Conservation (phyloP, 2,797 vertebrate genomes). For the Ambastaia sidthimunki region DNA sequence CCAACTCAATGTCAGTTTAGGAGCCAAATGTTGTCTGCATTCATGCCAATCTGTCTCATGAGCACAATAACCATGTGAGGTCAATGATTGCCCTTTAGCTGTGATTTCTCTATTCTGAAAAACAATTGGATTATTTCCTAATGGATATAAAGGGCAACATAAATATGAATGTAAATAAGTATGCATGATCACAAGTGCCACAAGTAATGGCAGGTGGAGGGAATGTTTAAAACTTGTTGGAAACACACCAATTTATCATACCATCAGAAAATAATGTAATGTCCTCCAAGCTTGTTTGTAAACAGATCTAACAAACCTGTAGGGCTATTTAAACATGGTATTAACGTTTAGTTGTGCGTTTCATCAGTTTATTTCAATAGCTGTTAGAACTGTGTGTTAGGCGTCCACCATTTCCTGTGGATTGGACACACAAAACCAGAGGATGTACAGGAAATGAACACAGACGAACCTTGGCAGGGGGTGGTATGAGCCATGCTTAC, state of each 20-base stretch:
- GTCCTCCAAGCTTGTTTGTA: not conserved
- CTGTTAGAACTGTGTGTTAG: conserved; percentile 34
- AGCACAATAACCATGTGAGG: conserved; percentile 45
- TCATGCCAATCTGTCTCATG: conserved; percentile 62
- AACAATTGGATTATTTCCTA: not conserved
- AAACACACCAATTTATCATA: too few relatives aligned
- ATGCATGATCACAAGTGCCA: not conserved
- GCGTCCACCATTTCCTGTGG: conserved; percentile 72
- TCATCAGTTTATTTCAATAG: conserved; percentile 20
- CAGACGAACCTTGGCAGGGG: conserved; percentile 68
- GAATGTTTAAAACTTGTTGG: not conserved
- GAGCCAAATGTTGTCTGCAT: conserved; percentile 58
- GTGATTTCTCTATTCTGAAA: not conserved
- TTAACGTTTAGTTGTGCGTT: conserved; percentile 1
- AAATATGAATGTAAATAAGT: not conserved
- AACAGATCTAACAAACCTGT: not conserved
- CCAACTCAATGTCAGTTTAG: conserved; percentile 33
- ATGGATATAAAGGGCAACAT: not conserved
- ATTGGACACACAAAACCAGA: conserved; percentile 66
- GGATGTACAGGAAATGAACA: conserved; percentile 73
- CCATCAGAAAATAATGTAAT: too few relatives aligned
- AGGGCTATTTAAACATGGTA: not conserved
- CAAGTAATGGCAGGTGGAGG: not conserved
- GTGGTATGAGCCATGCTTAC: conserved; percentile 57
- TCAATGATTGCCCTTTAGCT: conserved; percentile 9